Conservation (phyloP, 2,888 invertebrate species). For the Alentia gelatinosa region DNA sequence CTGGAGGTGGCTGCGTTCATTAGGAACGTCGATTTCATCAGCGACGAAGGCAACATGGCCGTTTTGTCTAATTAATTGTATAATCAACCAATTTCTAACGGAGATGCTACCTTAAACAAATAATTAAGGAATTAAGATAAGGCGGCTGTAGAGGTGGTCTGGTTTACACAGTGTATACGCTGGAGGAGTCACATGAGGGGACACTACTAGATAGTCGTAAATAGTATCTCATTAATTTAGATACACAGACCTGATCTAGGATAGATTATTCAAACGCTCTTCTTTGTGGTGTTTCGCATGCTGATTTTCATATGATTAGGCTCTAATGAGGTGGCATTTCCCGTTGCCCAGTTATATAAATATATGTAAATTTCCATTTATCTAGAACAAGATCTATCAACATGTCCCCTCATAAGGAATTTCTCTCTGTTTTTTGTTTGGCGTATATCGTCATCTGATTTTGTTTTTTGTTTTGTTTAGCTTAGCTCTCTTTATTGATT, state of each 20-base stretch:
- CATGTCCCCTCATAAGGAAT: no score
- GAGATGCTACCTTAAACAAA: slow-evolving; percentile 39
- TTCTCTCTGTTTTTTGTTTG: no score
- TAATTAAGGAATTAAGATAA: slow-evolving; percentile 39
- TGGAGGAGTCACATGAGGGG: neutral
- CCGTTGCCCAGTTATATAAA: no score
- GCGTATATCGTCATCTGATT: no score
- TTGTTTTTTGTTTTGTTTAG: no score
- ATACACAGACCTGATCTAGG: neutral
- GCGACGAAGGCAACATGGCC: neutral
- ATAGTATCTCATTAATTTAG: neutral
- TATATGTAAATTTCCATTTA: no score
- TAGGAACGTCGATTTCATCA: neutral
- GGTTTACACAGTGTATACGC: neutral
- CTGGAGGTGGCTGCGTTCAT: slow-evolving; percentile 19
- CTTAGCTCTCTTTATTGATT: no score
- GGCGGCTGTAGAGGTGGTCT: neutral
- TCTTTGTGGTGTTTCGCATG: no score
- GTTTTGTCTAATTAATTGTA: slow-evolving; percentile 49
- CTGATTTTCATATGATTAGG: no score
- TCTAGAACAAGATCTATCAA: no score
- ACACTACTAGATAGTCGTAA: neutral
- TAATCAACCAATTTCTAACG: slow-evolving; percentile 46
- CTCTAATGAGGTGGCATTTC: no score
- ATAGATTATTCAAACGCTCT: no score